Base-by-base conservation (phyloP, 1,140 invertebrate genomes). In the Prorops nasuta region DNA sequence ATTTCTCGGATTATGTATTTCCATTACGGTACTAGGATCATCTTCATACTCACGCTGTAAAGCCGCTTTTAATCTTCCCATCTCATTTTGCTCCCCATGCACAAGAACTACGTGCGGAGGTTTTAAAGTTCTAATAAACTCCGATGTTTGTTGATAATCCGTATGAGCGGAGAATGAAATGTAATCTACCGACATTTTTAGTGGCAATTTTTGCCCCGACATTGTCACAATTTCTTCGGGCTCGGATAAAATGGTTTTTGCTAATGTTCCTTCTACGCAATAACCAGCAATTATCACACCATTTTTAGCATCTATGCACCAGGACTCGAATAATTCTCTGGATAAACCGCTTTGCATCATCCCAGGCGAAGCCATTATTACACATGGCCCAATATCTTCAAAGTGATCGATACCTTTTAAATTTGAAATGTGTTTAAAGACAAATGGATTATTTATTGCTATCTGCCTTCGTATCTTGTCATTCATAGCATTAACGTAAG, bases 321-420 rank as follows among this genome's bases (percentile, higher is more conserved):
- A 99, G 2, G 86, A 91, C 78, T 99, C 98, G 80, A 99, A 99
- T 3, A 99, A 80, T 78, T 99, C 97, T 22, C 97, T 79, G 0
- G 95, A 98, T 1, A 99, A 77, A 0, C 98, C 98, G 66, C 91
- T 97, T 79, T 99, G 98, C 93, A 99, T 96, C 96, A 99, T 99
- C 74, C 98, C 98, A 2, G 98, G 98, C 0, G 94, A 96, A 0
- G 98, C 98, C 91, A 99, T 94, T 1, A 99, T 92, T 1, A 99
- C 96, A 69, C 96, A 99, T 0, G 98, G 98, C 0, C 97, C 98
- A 57, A 98, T 93, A 71, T 99, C 97, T 67, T 99, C 97, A 77
- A 99, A 99, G 73, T 99, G 96, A 75, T 99, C 97, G 66, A 98
- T 98, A 18, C 95, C 95, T 86, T 99, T 98, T 0, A 99, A 77